phyloP scores from a whole-genome alignment of 2,113 vertebrate species.

The Spheniscus mendiculus region DNA sequence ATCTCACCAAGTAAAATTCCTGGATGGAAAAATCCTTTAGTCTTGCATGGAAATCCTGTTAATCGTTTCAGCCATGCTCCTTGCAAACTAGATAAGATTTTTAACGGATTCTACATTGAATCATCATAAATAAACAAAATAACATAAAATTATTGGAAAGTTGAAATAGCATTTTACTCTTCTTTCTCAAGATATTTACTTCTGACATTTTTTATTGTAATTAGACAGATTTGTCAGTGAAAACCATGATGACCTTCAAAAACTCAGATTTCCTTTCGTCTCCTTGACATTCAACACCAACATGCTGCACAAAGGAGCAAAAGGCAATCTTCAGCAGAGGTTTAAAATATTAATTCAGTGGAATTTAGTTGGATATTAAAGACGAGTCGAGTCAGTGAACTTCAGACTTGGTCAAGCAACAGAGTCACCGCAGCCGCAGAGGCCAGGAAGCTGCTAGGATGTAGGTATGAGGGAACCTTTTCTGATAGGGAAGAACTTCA shows the following conservation, averaged over 20 bases:
- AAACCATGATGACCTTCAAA: not conserved
- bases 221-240: not conserved
- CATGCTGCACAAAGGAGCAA: not conserved
- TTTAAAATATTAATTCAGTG: not conserved
- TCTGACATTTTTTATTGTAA: not conserved
- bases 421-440: not conserved
- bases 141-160: not conserved
- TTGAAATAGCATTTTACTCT: not conserved
- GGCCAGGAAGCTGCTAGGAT: not conserved
- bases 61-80: not conserved
- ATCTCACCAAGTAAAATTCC: not conserved
- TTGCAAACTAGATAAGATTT: not conserved
- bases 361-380: not conserved
- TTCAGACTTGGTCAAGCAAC: not conserved
- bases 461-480: not conserved
- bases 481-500: not conserved
- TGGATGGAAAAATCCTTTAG: not conserved
- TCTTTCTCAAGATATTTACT: not conserved
- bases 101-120: not conserved
- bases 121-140: not conserved
- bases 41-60: not conserved
- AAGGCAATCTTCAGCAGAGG: not conserved
- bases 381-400: not conserved
- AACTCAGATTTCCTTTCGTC: not conserved
- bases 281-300: not conserved